These are phyloP conservation scores for Natator depressus DNA, from an alignment of 2,113 vertebrate genomes.

Conservation along the genomic window DNA sequence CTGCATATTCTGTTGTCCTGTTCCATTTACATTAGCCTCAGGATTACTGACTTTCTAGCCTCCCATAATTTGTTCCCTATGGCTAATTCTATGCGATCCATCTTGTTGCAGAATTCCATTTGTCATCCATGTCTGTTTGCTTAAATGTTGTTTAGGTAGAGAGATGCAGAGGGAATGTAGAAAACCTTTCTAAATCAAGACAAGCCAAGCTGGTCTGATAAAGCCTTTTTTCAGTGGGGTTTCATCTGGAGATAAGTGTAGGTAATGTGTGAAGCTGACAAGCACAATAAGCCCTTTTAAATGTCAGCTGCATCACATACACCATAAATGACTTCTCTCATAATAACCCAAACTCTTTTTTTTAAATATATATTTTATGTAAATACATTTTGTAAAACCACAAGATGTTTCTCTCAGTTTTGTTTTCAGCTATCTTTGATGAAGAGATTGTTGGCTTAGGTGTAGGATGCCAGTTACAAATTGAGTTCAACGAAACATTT, in stretches of 20 bases:
- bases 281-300: slow-evolving; percentile 60
- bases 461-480: slow-evolving; percentile 35
- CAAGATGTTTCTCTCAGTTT: slow-evolving; percentile 91
- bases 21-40: rapidly evolving
- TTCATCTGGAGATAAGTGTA: slow-evolving; percentile 25
- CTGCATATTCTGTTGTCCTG: background rate
- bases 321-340: slow-evolving; percentile 46
- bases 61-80: background rate
- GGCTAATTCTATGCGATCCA: background rate
- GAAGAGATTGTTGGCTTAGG: slow-evolving; percentile 74
- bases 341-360: slow-evolving; percentile 48
- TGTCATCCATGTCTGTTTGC: background rate
- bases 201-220: background rate
- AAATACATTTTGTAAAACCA: slow-evolving; percentile 86
- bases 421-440: slow-evolving; percentile 87
- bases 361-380: slow-evolving; percentile 78
- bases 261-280: slow-evolving; percentile 60
- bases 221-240: background rate
- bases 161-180: background rate
- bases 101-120: background rate
- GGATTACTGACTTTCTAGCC: background rate
- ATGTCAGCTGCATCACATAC: slow-evolving; percentile 75
- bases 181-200: background rate
- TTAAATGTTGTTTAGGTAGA: background rate
- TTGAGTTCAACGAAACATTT: background rate